Conservation (phyloP, 2,888 invertebrate species). For the Eudasyphora cyanicolor region DNA sequence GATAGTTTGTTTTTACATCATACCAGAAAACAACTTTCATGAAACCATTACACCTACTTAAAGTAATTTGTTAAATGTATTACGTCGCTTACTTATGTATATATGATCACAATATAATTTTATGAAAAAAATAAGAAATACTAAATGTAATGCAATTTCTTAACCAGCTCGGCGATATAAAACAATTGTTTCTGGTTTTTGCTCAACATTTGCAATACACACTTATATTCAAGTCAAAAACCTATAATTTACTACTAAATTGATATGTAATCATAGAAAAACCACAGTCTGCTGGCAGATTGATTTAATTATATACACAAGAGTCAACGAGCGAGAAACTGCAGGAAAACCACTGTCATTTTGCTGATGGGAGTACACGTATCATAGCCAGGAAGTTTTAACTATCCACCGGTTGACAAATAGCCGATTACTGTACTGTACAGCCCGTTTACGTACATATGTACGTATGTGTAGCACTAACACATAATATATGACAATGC, state of each 20-base stretch:
- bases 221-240: slow-evolving; percentile 47
- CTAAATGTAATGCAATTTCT: background rate
- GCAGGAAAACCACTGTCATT: background rate
- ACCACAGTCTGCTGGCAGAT: slow-evolving; percentile 1
- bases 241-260: slow-evolving; percentile 53
- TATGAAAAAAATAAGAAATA: background rate
- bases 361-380: background rate
- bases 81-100: background rate
- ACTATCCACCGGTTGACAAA: slow-evolving; percentile 41
- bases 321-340: background rate
- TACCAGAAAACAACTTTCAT: slow-evolving; percentile 60
- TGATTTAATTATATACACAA: slow-evolving; percentile 27
- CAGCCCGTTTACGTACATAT: no score
- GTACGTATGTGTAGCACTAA: background rate
- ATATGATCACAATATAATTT: slow-evolving; percentile 6
- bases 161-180: background rate
- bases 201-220: slow-evolving; percentile 39
- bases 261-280: slow-evolving; percentile 31
- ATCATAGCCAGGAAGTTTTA: slow-evolving; percentile 54
- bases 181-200: slow-evolving; percentile 49
- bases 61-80: background rate
- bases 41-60: slow-evolving; percentile 53
- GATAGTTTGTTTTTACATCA: slow-evolving; percentile 32
- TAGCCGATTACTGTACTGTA: slow-evolving; percentile 34
- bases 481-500: slow-evolving; percentile 47